Evolutionary conservation across 2,888 invertebrate genomes (phyloP), one percentile per base, ranked within the genome.

Genomic region (Dinocampus coccinellae): DNA sequence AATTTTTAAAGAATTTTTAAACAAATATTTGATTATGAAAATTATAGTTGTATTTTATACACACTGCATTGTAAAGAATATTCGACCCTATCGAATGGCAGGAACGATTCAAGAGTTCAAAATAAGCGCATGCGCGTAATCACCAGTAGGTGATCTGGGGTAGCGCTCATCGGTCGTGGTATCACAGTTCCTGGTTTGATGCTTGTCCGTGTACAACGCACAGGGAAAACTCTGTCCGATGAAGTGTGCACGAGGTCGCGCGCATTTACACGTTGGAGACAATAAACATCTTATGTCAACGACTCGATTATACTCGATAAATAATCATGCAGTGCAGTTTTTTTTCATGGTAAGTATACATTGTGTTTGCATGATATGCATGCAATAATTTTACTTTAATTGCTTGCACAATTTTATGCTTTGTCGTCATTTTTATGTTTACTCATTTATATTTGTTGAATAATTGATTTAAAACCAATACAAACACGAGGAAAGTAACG

Each of bases 171-270:
- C 60, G 62, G 55, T 70, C 81, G 73, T 81, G 81, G 82, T 84
- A 84, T 86, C 85, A 85, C 87, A 87, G 87, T 87, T 83, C 82
- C 85, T 83, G 80, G 78, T 83, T 83, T 80, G 87, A 87, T 87
- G 85, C 86, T 87, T 87, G 86, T 84, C 84, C 85, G 87, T 83
- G 84, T 85, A 77, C 72, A 70, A 73, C 69, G 73, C 58, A 69
- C 69, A 75, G 70, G 74, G 67, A 66, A 63, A 47, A 73, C 62
- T 61, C 74, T 68, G 66, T 72, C 52, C 69, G 70, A 72, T 76
- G 76, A 73, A 58, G 63, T 69, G 64, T 65, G 71, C 75, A 71
- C 73, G 72, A 70, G 70, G 39, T 29, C 26, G 65, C 65, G 68
- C 66, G 53, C 64, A 63, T n/a, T 60, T 42, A 9, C 24, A 64